phyloP scores from a whole-genome alignment of 2,888 invertebrate species.

The Ypsolopha sequella region DNA sequence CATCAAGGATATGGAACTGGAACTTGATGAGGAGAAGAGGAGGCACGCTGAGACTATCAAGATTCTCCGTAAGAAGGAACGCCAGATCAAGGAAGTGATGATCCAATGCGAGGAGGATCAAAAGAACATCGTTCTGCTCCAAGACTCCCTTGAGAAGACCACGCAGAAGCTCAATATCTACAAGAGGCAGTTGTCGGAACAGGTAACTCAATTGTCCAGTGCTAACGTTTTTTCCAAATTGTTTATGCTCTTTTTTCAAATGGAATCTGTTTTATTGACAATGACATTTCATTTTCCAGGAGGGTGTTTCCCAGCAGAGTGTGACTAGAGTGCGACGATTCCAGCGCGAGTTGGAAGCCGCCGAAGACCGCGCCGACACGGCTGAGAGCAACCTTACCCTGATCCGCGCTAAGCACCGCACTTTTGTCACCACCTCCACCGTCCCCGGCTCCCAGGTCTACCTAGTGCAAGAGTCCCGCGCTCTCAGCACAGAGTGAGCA shows the following conservation, averaged over 20 bases:
- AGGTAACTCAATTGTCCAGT: constrained; percentile 61
- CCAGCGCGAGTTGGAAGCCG: constrained; percentile 98
- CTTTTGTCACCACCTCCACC: constrained; percentile 94
- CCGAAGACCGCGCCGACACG: constrained; percentile 95
- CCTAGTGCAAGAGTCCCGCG: constrained; percentile 88
- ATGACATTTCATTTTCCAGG: constrained; percentile 60
- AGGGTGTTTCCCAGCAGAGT: constrained; percentile 92
- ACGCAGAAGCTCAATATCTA: constrained; percentile 90
- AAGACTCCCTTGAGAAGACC: constrained; percentile 90
- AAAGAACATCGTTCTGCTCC: constrained; percentile 93
- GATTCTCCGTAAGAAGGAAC: constrained; percentile 98
- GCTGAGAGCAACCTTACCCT: constrained; percentile 95
- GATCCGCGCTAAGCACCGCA: constrained; percentile 98
- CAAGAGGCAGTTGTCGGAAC: constrained; percentile 96
- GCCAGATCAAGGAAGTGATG: constrained; percentile 94
- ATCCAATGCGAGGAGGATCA: constrained; percentile 97
- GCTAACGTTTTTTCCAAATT: neutral
- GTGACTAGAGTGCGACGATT: constrained; percentile 97
- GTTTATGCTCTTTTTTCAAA: neutral
- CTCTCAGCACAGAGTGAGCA: constrained; percentile 65
- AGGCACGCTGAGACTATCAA: constrained; percentile 97
- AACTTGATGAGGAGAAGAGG: constrained; percentile 96
- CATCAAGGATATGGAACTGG: constrained; percentile 94
- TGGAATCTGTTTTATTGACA: neutral
- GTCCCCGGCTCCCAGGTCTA: constrained; percentile 94